Base-by-base conservation (phyloP, 2,797 vertebrate species). In the Vespertilio murinus region DNA sequence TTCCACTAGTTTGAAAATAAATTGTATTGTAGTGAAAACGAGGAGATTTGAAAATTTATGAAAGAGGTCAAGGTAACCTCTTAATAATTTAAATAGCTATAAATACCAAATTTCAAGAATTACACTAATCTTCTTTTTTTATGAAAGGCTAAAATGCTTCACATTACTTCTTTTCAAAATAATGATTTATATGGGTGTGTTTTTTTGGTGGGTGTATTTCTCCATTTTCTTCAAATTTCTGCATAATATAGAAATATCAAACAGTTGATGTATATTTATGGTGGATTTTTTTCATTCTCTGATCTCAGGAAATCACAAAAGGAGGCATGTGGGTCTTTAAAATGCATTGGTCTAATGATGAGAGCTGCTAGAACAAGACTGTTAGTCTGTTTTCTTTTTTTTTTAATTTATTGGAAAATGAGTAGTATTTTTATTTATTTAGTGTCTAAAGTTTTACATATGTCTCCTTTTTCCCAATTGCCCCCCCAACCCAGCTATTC, bases 181-280 rank as follows among this genome's bases (percentile, higher is more conserved):
- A 5, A 18, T 23, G 7, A 30, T 59, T 59, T 28, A 59, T 28
- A 13, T 77, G 78, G 69, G 22, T 54, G 54, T 22, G 20, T 30
- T 56, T 73, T 30, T 84, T 81, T 54, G 1, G 22, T 80, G 13
- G 3, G 30, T 83, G 3, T 75, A 40, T 84, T 77, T 93, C 14
- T 52, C 11, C 49, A 18, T 81, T 93, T 96, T 61, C 45, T 75
- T 94, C 92, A 88, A 80, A 16, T 95, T 54, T 89, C 38, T 65
- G n/a, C 22, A 93, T 54, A 54, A 1, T 8, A n/a, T 52, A 25
- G 33, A 90, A 78, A 79, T 65, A 33, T 80, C 47, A 93, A 95
- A 94, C 42, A 85, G 16, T 38, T 78, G 35, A 94, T 92, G 42
- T 18, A 59, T 95, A 95, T 86, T 80, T 85, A 90, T 74, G 40